phyloP scores from a whole-genome alignment of 2,113 vertebrate genomes.

The Vireo altiloquus region DNA sequence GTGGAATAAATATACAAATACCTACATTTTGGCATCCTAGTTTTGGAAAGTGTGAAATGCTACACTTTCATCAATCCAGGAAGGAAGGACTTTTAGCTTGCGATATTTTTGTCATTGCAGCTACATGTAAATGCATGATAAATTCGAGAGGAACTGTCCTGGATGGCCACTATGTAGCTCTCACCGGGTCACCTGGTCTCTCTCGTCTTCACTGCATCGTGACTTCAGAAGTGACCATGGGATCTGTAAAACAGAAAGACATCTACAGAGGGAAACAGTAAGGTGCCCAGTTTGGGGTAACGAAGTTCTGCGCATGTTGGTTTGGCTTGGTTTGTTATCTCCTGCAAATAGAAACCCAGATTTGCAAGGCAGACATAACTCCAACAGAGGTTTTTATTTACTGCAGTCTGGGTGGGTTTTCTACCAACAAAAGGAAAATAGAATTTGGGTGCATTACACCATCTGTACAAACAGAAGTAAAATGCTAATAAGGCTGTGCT shows the following conservation, averaged over 20 bases:
- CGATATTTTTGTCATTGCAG: background rate
- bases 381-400: background rate
- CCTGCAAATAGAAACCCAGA: background rate
- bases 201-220: background rate
- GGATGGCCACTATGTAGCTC: background rate
- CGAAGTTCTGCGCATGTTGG: fast-evolving
- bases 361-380: background rate
- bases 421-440: background rate
- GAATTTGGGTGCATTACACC: background rate
- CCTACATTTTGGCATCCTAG: background rate
- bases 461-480: background rate
- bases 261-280: background rate
- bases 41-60: background rate
- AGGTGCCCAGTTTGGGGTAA: background rate
- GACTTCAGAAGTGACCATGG: background rate
- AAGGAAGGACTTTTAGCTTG: background rate
- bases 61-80: background rate
- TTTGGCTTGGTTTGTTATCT: background rate
- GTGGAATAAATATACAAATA: background rate
- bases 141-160: background rate
- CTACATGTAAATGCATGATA: background rate
- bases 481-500: background rate
- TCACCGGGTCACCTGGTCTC: background rate
- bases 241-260: background rate
- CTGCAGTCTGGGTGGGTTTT: background rate